Percentiles rank a stretch among this genome's conserved stretches.
Conservation (phyloP, 2,888 invertebrate species). For the Neoitamus cyanurus region DNA sequence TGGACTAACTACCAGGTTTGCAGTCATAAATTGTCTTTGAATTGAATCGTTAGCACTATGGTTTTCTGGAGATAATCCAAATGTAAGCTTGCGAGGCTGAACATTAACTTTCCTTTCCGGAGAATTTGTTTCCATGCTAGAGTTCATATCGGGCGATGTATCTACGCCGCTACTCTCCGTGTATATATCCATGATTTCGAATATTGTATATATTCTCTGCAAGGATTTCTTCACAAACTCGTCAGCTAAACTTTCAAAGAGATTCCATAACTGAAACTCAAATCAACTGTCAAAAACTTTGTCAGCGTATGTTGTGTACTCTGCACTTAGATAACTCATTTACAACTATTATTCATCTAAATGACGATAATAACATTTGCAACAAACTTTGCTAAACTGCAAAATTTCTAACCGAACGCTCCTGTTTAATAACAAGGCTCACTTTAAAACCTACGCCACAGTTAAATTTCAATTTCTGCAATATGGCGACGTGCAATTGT, state of each 20-base stretch:
- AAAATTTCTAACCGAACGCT: neutral
- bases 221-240: neutral
- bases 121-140: conserved; percentile 53
- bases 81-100: conserved; percentile 63
- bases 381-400: neutral
- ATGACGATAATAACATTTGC: neutral
- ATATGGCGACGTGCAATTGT: conserved; percentile 13
- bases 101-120: conserved; percentile 51
- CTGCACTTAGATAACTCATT: neutral
- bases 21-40: conserved; percentile 49
- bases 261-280: conserved; percentile 31
- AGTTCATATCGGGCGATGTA: conserved; percentile 55
- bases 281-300: conserved; percentile 21
- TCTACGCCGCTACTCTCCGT: conserved; percentile 55
- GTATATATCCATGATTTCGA: conserved; percentile 49
- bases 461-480: conserved; percentile 42
- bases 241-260: neutral
- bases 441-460: conserved; percentile 23
- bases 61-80: conserved; percentile 60
- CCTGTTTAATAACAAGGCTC: neutral
- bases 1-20: conserved; percentile 51
- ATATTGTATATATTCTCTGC: neutral
- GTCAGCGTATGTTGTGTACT: neutral
- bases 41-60: conserved; percentile 39
- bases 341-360: neutral